Evolutionary conservation across 2,888 invertebrate genomes (phyloP), one percentile per base, ranked within the genome.

Genomic region (Cyclophora punctaria): DNA sequence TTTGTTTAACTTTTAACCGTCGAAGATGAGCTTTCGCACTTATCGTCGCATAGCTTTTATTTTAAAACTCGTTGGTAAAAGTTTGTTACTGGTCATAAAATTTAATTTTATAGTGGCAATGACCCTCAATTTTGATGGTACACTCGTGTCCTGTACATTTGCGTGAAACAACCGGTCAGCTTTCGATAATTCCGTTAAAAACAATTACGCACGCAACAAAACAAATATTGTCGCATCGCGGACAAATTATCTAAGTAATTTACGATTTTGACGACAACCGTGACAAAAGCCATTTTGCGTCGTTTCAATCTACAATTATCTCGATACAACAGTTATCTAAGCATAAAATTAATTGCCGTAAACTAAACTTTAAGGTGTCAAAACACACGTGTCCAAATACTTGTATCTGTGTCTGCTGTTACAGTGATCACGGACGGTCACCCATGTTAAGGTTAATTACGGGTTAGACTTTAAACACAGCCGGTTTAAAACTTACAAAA

Each of bases 81-180:
- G 37, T 37, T 37, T 5, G 37, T 37, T 5, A 37, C 37, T 37
- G 37, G 20, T 48, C 46, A 43, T 7, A 48, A 20, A 48, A 20
- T 35, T 7, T 35, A 43, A 48, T 34, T 50, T 53, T 53, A 53
- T 48, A 50, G 59, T 57, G 59, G 56, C 61, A 58, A 56, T 59
- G 61, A 62, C 59, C 60, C 58, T 56, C 49, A 52, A 55, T 57
- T 56, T 52, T 34, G 44, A 44, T 44, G 44, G 56, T 55, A 57
- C 56, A 56, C 55, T 55, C 45, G 41, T 50, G 60, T 55, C 53
- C 50, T 50, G 47, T 40, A 48, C 40, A 56, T 51, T 56, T 47
- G 47, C 64, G 57, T 66, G 64, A 62, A 63, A 56, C 48, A 61
- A 66, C 63, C 59, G 58, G 60, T 48, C 57, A 57, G 59, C 63